Evolutionary conservation across 2,888 invertebrate species (phyloP), one percentile per base, ranked within the genome.

Genomic region (Eudemis profundana): DNA sequence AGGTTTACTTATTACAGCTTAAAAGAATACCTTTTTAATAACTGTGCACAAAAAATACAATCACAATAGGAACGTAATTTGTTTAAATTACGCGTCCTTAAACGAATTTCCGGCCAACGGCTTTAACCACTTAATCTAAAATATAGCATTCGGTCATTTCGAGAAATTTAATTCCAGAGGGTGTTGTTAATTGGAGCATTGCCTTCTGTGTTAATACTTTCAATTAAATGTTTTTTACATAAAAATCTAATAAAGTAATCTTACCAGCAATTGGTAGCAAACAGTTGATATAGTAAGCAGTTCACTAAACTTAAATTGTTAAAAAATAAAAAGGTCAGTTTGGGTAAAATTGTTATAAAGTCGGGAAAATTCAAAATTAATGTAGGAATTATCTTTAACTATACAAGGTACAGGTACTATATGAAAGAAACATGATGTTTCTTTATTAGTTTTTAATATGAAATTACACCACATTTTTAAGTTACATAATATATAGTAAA

Each of bases 81-180:
- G 7, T 5, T 27, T 1, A 27, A 27, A 29, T 29, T 29, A 29
- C 3, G 29, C 4, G 1, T 29, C 29, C 29, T 8, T 5, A n/a
- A 56, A 29, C 36, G 23, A 60, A 49, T 60, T 27, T 50, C n/a
- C 36, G n/a, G 10, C 47, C 12, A 44, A 36, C 38, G 27, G 17
- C 57, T 8, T 1, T 21, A 15, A 15, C n/a, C 38, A 60, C 23
- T 60, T 50, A 40, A 50, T 19, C 49, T 40, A 27, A 40, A 49
- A 60, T 60, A 27, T 47, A 29, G 46, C 29, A 57, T 14, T 46
- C 19, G 51, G 21, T 40, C 29, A 60, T 42, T 60, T 50, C 17
- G 17, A 50, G 17, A 40, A 42, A 50, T 60, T 42, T 29, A 29
- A 60, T 49, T 38, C 49, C 3, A 4, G n/a, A 27, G 50, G 40